These are phyloP conservation scores for Zaprionus gabonicus DNA, from an alignment of 1,140 invertebrate species.

Conservation along the genomic window DNA sequence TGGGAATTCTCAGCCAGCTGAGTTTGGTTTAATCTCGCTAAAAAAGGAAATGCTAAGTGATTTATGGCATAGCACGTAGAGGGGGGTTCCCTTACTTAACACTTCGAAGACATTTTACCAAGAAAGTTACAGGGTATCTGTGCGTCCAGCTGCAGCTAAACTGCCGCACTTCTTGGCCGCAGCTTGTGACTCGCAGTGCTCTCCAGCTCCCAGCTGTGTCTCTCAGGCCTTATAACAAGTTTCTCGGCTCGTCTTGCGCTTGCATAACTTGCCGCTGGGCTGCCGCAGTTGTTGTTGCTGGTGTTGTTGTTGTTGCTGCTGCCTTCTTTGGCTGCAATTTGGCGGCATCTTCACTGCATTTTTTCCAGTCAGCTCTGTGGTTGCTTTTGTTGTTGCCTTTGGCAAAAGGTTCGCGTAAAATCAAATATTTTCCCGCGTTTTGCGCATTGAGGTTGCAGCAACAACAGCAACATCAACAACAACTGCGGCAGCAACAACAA, in stretches of 20 bases:
- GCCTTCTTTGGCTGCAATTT: constrained; percentile 78
- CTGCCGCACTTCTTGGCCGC: constrained; percentile 21
- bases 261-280: constrained; percentile 77
- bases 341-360: constrained; percentile 69
- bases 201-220: constrained; percentile 34
- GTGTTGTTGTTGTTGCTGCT: constrained; percentile 50
- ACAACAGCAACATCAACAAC: constrained; percentile 39
- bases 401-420: constrained; percentile 63
- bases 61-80: not conserved
- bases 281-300: constrained; percentile 51
- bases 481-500: constrained; percentile 25
- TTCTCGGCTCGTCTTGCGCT: constrained; percentile 65
- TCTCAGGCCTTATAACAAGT: constrained; percentile 71
- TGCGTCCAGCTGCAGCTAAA: not conserved
- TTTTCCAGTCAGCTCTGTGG: constrained; percentile 8
- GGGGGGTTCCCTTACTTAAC: no score
- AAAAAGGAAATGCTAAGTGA: not conserved
- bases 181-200: constrained; percentile 10
- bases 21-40: not conserved
- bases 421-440: constrained; percentile 79
- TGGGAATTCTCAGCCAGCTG: constrained; percentile 4
- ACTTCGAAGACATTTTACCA: not conserved
- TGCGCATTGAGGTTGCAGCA: constrained; percentile 61
- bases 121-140: constrained; percentile 12
- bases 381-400: constrained; percentile 42